These are phyloP conservation scores for Calidris pygmaea DNA, from an alignment of 2,113 vertebrate species.

Conservation along the genomic window DNA sequence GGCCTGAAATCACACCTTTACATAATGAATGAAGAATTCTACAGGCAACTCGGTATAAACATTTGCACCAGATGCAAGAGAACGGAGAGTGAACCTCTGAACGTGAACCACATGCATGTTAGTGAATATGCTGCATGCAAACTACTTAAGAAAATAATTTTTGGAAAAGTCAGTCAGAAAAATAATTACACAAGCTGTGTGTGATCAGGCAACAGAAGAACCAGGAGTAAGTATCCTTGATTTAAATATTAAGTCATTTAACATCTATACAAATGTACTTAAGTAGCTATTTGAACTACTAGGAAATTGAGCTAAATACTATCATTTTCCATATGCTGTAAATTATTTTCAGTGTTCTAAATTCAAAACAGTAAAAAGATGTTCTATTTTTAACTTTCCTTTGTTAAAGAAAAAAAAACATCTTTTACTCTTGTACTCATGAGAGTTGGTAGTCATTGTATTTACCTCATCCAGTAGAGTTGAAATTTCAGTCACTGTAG, in stretches of 20 bases:
- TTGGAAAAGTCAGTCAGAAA: not conserved
- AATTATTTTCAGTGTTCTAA: not conserved
- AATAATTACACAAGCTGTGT: not conserved
- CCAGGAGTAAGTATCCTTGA: not conserved
- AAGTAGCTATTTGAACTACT: not conserved
- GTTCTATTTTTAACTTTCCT: not conserved
- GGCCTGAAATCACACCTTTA: not conserved
- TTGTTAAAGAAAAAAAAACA: not conserved
- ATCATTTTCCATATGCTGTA: not conserved
- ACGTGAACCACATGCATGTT: not conserved
- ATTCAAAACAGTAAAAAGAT: not conserved
- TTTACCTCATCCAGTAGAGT: not conserved
- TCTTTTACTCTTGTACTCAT: not conserved
- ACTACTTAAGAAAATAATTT: not conserved
- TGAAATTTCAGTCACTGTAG: not conserved
- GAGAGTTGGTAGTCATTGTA: not conserved
- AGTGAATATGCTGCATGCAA: not conserved
- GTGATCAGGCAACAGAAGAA: not conserved
- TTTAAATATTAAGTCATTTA: not conserved
- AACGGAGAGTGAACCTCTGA: not conserved
- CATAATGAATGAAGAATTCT: not conserved
- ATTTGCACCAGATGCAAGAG: rapidly evolving
- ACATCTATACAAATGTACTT: not conserved
- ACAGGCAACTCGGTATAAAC: not conserved
- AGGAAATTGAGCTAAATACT: not conserved